phyloP scores from a whole-genome alignment of 2,113 vertebrate species.

The Caranx ignobilis region DNA sequence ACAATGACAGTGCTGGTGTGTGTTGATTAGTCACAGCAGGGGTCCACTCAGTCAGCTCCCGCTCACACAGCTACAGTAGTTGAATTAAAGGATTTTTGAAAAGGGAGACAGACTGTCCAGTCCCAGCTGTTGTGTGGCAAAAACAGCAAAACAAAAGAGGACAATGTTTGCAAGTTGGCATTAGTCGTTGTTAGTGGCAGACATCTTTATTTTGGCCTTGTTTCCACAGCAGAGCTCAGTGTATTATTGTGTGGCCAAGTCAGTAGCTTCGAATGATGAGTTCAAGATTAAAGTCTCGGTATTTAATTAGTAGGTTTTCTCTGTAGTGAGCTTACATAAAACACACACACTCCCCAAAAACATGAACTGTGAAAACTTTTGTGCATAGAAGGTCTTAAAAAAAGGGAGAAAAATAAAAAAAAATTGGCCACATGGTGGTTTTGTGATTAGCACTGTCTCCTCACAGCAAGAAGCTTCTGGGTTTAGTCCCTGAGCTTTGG shows the following conservation, averaged over 20 bases:
- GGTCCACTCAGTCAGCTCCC: not conserved
- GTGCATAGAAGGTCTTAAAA: no score
- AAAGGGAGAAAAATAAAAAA: no score
- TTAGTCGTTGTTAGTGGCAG: not conserved
- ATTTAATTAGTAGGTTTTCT: not conserved
- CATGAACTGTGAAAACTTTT: no score
- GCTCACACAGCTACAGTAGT: not conserved
- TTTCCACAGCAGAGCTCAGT: not conserved
- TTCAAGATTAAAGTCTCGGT: not conserved
- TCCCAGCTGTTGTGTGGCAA: not conserved
- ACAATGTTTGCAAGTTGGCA: not conserved
- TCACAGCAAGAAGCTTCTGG: no score
- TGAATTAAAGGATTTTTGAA: constrained; percentile 9
- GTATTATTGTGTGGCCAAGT: not conserved
- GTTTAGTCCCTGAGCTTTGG: no score
- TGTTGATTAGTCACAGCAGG: not conserved
- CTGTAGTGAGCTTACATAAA: no score
- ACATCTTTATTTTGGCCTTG: not conserved
- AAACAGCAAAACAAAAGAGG: not conserved
- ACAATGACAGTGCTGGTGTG: not conserved
- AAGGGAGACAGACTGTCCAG: not conserved
- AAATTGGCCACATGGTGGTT: no score
- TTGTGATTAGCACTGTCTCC: no score
- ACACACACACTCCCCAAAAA: no score
- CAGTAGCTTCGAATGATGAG: not conserved